These are phyloP conservation scores for Drosophila sp. DNA, from an alignment of 1,140 invertebrate species.

Conservation along the genomic window DNA sequence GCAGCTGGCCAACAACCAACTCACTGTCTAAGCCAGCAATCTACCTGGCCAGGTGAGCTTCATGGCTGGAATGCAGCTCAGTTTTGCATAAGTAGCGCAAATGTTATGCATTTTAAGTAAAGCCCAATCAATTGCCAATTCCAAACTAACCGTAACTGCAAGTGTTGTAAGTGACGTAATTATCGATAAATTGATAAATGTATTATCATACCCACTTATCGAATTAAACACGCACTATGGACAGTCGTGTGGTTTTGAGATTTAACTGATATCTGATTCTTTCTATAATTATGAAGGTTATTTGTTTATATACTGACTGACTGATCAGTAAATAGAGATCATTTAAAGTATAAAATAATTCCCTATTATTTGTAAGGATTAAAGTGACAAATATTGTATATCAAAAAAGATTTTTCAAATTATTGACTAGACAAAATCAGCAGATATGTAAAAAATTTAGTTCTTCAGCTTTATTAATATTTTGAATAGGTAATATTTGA, in stretches of 20 bases:
- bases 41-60: constrained; percentile 35
- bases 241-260: not conserved
- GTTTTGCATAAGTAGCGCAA: constrained; percentile 75
- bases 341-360: not conserved
- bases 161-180: constrained; percentile 62
- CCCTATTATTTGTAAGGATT: not conserved
- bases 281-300: no score
- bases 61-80: constrained; percentile 51
- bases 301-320: not conserved
- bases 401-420: no score
- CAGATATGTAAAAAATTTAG: no score
- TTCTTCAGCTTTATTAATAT: no score
- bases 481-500: no score
- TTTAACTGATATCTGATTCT: no score
- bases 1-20: constrained; percentile 43
- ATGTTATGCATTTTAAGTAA: constrained; percentile 70
- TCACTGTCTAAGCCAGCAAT: not conserved
- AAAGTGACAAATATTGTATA: no score
- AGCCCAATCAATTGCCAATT: constrained; percentile 32
- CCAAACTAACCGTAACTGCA: constrained; percentile 22
- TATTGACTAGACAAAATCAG: no score
- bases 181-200: constrained; percentile 64
- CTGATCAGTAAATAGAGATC: no score
- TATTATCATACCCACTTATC: constrained; percentile 14
- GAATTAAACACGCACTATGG: not conserved